phyloP scores from a whole-genome alignment of 2,113 vertebrate genomes.

The Nothoprocta pentlandii region DNA sequence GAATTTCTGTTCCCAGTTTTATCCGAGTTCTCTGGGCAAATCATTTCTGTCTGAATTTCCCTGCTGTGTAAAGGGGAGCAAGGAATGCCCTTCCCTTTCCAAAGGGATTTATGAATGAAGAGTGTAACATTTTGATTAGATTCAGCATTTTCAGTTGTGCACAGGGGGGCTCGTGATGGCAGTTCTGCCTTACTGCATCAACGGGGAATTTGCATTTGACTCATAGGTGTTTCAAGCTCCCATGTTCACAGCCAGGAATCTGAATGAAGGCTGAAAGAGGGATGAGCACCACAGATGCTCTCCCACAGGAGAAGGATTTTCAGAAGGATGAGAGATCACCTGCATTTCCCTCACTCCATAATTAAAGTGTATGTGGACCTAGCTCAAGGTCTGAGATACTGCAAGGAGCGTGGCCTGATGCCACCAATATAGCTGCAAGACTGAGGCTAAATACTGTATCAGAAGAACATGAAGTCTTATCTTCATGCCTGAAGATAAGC shows the following conservation, averaged over 20 bases:
- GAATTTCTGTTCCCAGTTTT: not conserved
- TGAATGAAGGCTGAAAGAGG: not conserved
- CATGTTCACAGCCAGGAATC: not conserved
- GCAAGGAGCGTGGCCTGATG: not conserved
- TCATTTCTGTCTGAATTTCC: not conserved
- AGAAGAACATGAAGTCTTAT: not conserved
- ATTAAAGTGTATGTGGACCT: not conserved
- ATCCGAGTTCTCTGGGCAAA: not conserved
- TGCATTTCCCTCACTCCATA: not conserved
- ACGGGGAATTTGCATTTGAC: not conserved
- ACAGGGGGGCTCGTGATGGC: not conserved
- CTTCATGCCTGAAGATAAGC: not conserved
- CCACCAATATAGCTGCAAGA: not conserved
- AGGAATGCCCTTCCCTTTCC: not conserved
- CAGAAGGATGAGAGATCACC: not conserved
- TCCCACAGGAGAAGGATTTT: not conserved
- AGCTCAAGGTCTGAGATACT: not conserved
- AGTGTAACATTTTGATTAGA: not conserved
- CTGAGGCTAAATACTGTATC: not conserved
- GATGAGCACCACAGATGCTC: not conserved
- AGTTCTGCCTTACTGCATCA: not conserved
- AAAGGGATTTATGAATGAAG: slow-evolving; percentile 32
- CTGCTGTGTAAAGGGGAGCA: not conserved
- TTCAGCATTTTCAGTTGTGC: not conserved
- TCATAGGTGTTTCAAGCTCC: not conserved